Evolutionary conservation across 2,113 vertebrate genomes (phyloP).

Genomic region (Phalacrocorax pelagicus): DNA sequence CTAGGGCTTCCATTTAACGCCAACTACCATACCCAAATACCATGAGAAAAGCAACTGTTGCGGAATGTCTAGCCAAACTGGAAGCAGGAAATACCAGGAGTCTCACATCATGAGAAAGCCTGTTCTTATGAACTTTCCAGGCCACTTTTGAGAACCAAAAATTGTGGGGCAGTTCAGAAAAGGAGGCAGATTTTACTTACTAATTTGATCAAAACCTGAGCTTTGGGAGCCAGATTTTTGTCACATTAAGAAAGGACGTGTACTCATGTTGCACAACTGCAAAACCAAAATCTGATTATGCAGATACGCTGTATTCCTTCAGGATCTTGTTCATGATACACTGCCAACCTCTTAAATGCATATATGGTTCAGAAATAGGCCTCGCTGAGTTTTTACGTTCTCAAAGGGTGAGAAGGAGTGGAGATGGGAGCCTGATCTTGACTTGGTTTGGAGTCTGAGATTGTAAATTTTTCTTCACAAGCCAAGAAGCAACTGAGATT

Average conservation of each 20-base stretch:
- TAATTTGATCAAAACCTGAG: neutral
- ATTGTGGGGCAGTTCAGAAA: neutral
- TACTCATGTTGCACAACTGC: neutral
- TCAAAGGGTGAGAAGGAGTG: neutral
- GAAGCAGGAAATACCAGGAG: conserved; percentile 72
- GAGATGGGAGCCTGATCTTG: neutral
- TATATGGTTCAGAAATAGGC: neutral
- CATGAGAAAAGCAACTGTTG: conserved; percentile 40
- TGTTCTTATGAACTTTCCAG: conserved; percentile 14
- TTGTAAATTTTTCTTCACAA: neutral
- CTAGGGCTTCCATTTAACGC: neutral
- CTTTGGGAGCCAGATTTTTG: neutral
- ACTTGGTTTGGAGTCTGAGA: neutral
- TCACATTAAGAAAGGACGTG: neutral
- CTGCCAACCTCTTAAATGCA: neutral
- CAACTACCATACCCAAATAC: neutral
- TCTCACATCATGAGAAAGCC: conserved; percentile 69
- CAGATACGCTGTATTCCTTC: neutral
- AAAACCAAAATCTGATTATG: neutral
- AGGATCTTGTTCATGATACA: neutral
- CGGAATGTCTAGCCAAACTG: conserved; percentile 30
- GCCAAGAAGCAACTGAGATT: neutral
- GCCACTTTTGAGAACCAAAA: conserved; percentile 15
- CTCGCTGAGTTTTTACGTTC: neutral
- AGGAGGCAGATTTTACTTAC: neutral